These are phyloP conservation scores for Leptatherina wallacei DNA, from an alignment of 2,797 vertebrate genomes.

Conservation along the genomic window DNA sequence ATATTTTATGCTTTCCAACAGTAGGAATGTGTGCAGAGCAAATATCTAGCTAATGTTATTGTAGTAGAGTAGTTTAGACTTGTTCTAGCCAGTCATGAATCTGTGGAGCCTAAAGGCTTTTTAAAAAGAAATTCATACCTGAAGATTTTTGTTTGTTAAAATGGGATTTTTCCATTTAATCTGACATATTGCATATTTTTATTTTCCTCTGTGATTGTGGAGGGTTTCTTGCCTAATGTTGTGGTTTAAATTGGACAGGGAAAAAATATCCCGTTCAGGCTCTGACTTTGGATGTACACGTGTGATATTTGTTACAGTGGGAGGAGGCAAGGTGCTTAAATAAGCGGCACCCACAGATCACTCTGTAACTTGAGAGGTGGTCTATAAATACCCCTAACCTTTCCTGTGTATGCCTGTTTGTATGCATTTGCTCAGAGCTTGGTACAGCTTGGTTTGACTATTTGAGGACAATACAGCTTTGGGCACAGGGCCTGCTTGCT, in stretches of 20 bases:
- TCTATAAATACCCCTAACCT: conserved; percentile 88
- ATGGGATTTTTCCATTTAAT: neutral
- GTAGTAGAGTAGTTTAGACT: conserved; percentile 62
- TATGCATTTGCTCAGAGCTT: conserved; percentile 65
- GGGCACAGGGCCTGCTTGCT: conserved; percentile 23
- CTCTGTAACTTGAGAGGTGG: conserved; percentile 82
- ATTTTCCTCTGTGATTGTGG: neutral
- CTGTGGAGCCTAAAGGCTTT: conserved; percentile 39
- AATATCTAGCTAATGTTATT: conserved; percentile 30
- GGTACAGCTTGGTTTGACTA: conserved; percentile 52
- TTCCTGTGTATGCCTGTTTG: conserved; percentile 78
- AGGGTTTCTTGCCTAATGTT: conserved; percentile 1
- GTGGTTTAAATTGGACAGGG: conserved; percentile 25
- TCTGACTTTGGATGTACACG: conserved; percentile 51
- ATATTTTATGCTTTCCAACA: conserved; percentile 17
- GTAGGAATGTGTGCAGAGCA: conserved; percentile 53
- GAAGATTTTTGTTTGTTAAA: conserved; percentile 16
- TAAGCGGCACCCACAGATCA: conserved; percentile 79
- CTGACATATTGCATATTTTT: neutral
- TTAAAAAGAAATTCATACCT: conserved; percentile 4
- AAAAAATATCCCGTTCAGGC: conserved; percentile 18
- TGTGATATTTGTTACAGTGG: conserved; percentile 63
- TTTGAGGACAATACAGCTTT: conserved; percentile 66
- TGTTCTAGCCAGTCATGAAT: conserved; percentile 61
- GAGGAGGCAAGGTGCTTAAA: conserved; percentile 79